Evolutionary conservation across 1,140 invertebrate species (phyloP), one percentile per base, ranked within the genome.

Genomic region (Acromyrmex charruanus): DNA sequence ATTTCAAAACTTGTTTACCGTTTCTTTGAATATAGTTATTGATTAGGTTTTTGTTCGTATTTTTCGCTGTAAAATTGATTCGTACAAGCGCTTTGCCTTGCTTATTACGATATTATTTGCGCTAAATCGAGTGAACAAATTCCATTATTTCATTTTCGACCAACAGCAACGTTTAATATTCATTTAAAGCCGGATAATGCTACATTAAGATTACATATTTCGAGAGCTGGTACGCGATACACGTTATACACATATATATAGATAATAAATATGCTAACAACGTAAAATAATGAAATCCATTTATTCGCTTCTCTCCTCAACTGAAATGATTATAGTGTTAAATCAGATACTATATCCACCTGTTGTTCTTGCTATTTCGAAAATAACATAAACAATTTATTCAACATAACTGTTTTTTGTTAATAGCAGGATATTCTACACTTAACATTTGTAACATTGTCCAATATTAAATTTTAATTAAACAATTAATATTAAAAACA

Each of bases 111-210:
- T 49, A 84, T 74, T 74, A 82, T 84, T 61, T 75, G 28, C 69
- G 28, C 44, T 63, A 84, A 75, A 84, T 84, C 80, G 39, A 75
- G 18, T 31, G 39, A 84, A 63, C 44, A 25, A 35, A 84, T 75
- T 75, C 55, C 58, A 84, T 84, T 84, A 84, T 84, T 81, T 81
- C 21, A 81, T 71, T 84, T 75, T 84, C 55, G 69, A 75, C 53
- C 39, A 49, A 51, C 69, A 31, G 39, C 18, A n/a, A n/a, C 39
- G 18, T 75, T 84, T 84, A 84, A 84, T 84, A 84, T 75, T 84
- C 69, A 75, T 84, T 84, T 84, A 61, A 51, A 84, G 39, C 69
- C 25, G 69, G 28, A 71, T 81, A 71, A 81, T 58, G 44, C 39
- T 71, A 63, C 55, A 75, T 84, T 84, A 84, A 75, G 80, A 84